A percentile compares a stretch with the other conserved stretches of the same genome.
Evolutionary conservation across 2,113 vertebrate species (phyloP).

Genomic region (Riparia riparia): DNA sequence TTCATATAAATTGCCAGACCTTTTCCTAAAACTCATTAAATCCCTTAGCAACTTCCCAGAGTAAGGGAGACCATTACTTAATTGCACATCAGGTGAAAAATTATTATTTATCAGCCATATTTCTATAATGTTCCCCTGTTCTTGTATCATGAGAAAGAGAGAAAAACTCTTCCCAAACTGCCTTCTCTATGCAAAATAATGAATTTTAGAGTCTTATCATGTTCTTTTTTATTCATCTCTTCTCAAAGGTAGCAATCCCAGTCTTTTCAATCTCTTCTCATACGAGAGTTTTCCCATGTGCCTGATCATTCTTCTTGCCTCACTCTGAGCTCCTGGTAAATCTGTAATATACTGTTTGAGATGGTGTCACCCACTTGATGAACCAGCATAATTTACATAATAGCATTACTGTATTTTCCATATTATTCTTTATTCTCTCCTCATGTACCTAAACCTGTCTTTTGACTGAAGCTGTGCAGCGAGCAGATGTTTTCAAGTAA

Average conservation of each 20-base stretch:
- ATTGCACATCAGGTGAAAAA: slow-evolving; percentile 3
- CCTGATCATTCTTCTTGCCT: slow-evolving; percentile 39
- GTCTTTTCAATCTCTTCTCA: slow-evolving; percentile 24
- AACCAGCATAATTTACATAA: slow-evolving; percentile 26
- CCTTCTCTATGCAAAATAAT: slow-evolving; percentile 44
- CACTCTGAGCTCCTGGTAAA: slow-evolving; percentile 21
- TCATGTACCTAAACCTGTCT: neutral
- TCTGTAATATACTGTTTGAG: neutral
- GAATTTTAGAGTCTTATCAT: slow-evolving; percentile 1
- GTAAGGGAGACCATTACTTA: neutral
- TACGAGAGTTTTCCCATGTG: neutral
- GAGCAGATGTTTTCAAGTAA: neutral
- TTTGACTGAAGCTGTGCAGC: neutral
- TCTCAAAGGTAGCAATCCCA: neutral
- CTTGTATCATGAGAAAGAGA: neutral
- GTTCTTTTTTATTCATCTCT: slow-evolving; percentile 43
- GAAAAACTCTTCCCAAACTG: neutral
- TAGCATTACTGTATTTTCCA: neutral
- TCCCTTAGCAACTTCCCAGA: neutral
- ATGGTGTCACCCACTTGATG: neutral
- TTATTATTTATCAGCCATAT: neutral
- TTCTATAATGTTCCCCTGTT: neutral
- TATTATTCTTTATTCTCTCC: slow-evolving; percentile 1
- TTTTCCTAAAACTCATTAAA: neutral
- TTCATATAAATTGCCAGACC: neutral